Base-by-base conservation (phyloP, 92 coral and sea anemone genomes). In the Metridium senile region DNA sequence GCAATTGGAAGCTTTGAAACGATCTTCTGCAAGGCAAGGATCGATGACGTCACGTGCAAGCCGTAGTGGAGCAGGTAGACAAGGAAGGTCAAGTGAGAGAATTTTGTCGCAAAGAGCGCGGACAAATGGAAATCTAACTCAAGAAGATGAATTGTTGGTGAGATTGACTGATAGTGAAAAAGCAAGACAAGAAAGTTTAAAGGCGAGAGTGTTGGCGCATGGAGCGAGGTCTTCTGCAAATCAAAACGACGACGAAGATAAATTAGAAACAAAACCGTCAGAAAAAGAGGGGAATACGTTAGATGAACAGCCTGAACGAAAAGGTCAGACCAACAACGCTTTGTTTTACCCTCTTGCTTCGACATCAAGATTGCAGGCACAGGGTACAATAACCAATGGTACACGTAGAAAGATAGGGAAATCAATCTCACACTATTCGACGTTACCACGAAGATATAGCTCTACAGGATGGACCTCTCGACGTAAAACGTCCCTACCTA, bases 1-100 rank as follows among this genome's bases (percentile, higher is more conserved):
- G 28, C 85, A 80, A 49, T 80, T 94, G 1, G 35, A 86, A 67
- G 82, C 79, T 11, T 34, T 72, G 29, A 56, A 46, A 57, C 68
- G 56, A 34, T 53, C 66, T 58, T 71, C 72, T 20, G 20, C 59
- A 3, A 54, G 23, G 59, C 59, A 3, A 3, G 17, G 21, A 54
- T 10, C 25, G 66, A 17, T n/a, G 9, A 9, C 23, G 6, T 39
- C 49, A 6, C 49, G 49, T 6, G 6, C 49, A 39, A 4, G 49
- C 13, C 13, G 8, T 13, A 39, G 49, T 39, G 8, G 13, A 4
- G n/a, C n/a, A 13, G 49, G 61, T 9, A 2, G 17, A 17, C 61
- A 9, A 9, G 8, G 49, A 39, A 39, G 13, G n/a, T 39, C 13
- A 13, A 39, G 49, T 13, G 49, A 39, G 10, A 13, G n/a, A 31